Conservation (phyloP, 2,888 invertebrate species). For the Hypselothyrea guttata region DNA sequence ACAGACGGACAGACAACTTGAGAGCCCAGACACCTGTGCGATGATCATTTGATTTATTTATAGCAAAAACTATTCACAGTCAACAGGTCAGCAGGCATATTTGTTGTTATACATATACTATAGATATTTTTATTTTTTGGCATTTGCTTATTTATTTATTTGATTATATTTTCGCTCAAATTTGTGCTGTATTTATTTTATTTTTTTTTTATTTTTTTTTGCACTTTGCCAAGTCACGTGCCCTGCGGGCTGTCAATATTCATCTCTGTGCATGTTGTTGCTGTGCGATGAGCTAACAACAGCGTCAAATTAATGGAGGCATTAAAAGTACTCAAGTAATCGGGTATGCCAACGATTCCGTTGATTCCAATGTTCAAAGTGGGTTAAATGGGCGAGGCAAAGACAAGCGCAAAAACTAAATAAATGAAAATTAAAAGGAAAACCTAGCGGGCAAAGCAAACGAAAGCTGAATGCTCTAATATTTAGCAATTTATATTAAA, state of each 20-base stretch:
- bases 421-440: neutral
- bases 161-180: neutral
- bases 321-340: conserved; percentile 46
- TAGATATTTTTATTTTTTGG: conserved; percentile 9
- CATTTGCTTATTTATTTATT: conserved; percentile 18
- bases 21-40: conserved; percentile 28
- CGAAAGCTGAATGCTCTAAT: conserved; percentile 16
- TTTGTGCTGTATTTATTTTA: conserved; percentile 3
- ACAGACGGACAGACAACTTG: neutral
- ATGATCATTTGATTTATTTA: conserved; percentile 50
- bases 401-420: neutral
- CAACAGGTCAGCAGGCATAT: conserved; percentile 42
- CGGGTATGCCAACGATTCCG: conserved; percentile 43
- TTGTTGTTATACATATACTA: conserved; percentile 7
- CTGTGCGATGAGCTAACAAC: conserved; percentile 54
- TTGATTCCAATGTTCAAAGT: conserved; percentile 47
- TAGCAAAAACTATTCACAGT: conserved; percentile 52
- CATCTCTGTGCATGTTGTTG: conserved; percentile 20
- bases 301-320: conserved; percentile 44
- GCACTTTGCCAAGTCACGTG: conserved; percentile 66
- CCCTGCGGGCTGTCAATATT: conserved; percentile 40
- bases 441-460: neutral
- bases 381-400: conserved; percentile 47
- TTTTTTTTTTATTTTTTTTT: conserved; percentile 26
- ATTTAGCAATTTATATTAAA: too few species aligned